Evolutionary conservation across 1,140 invertebrate genomes (phyloP).

Genomic region (Macrocentrus cingulum): DNA sequence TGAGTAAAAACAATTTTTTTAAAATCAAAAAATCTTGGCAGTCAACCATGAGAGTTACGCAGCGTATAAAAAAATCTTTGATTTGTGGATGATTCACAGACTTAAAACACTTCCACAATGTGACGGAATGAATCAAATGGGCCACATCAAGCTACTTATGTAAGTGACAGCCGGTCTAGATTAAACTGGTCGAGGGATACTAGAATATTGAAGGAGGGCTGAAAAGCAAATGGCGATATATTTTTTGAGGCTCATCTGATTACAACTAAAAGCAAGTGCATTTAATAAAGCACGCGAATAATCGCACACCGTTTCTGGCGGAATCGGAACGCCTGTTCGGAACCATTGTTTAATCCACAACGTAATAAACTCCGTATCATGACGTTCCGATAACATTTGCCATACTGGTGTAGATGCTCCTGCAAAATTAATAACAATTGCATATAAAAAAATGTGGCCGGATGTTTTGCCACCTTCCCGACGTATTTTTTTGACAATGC

Average conservation of each 20-base stretch:
- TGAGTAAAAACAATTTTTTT: constrained; percentile 17
- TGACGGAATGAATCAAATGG: constrained; percentile 16
- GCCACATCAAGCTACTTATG: constrained; percentile 25
- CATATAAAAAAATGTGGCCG: constrained; percentile 25
- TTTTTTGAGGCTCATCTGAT: background rate
- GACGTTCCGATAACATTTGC: constrained; percentile 35
- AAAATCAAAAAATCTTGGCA: constrained; percentile 18
- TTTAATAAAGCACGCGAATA: constrained; percentile 28
- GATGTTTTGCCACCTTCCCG: constrained; percentile 4
- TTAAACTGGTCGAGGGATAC: background rate
- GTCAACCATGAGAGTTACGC: constrained; percentile 21
- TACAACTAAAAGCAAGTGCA: constrained; percentile 26
- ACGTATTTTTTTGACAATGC: constrained; percentile 10
- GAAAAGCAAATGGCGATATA: constrained; percentile 9
- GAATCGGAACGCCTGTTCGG: constrained; percentile 26
- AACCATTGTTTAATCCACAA: constrained; percentile 30
- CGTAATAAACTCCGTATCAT: constrained; percentile 29
- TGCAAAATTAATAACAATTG: constrained; percentile 25
- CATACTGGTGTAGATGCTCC: constrained; percentile 22
- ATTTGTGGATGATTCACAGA: constrained; percentile 3
- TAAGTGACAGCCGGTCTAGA: background rate
- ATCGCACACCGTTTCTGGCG: constrained; percentile 31
- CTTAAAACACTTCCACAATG: constrained; percentile 19
- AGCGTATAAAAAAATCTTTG: constrained; percentile 16
- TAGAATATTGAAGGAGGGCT: no score